These are phyloP conservation scores for Oikopleura vanhoeffeni DNA, from an alignment of 23 tunicate genomes.

Conservation along the genomic window DNA sequence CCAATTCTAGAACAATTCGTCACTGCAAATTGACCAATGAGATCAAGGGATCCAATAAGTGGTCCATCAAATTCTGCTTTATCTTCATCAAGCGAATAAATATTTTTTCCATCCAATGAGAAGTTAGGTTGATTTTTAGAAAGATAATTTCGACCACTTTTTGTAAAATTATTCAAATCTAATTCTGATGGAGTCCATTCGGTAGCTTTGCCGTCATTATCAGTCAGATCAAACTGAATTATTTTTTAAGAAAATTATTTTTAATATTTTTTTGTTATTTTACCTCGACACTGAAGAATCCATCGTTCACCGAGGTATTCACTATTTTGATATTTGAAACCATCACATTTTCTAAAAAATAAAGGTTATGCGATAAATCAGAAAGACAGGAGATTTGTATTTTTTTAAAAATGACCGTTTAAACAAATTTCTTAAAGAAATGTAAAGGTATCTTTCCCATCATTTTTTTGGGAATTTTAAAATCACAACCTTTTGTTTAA, in stretches of 20 bases:
- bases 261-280: too few species aligned
- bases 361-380: too few species aligned
- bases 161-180: background rate
- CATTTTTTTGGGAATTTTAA: too few species aligned
- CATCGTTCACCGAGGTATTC: background rate
- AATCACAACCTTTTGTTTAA: too few species aligned
- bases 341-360: background rate
- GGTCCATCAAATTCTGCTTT: slow-evolving; percentile 4
- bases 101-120: background rate
- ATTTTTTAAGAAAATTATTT: too few species aligned
- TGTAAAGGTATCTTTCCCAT: too few species aligned
- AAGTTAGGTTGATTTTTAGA: background rate
- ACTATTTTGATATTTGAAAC: background rate
- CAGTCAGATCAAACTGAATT: background rate
- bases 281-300: background rate
- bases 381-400: too few species aligned
- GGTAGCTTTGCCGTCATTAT: background rate
- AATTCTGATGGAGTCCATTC: background rate
- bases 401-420: too few species aligned
- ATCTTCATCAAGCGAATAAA: background rate
- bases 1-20: background rate
- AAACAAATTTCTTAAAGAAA: too few species aligned
- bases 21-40: background rate
- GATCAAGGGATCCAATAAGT: background rate
- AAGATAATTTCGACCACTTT: background rate